A percentile compares a stretch with the other conserved stretches of the same genome.
phyloP scores from a whole-genome alignment of 2,113 vertebrate genomes.

The Platysternon megacephalum region DNA sequence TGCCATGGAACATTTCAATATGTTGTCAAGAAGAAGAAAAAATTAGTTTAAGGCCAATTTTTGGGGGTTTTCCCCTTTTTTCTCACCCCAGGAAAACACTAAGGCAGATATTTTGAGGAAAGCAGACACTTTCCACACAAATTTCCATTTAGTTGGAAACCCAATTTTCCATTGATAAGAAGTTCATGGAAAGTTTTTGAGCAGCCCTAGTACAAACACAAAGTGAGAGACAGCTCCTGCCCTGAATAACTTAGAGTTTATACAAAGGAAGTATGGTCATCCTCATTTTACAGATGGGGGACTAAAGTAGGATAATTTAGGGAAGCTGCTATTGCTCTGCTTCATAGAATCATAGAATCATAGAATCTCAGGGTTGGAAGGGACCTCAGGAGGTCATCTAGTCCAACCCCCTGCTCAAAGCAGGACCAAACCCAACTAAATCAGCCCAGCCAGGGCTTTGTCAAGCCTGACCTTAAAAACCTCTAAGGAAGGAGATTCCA shows the following conservation, averaged over 20 bases:
- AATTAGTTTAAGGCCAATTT: too few relatives aligned
- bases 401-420: too few relatives aligned
- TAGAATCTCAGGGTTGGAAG: too few relatives aligned
- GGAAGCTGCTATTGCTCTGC: not conserved
- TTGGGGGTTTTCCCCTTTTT: not conserved
- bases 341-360: too few relatives aligned
- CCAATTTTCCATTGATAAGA: not conserved
- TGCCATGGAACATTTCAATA: not conserved
- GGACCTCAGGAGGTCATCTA: too few relatives aligned
- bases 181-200: not conserved
- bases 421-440: too few relatives aligned
- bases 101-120: not conserved
- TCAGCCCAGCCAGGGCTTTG: too few relatives aligned
- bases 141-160: not conserved
- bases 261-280: not conserved
- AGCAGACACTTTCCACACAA: fast-evolving
- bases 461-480: too few relatives aligned
- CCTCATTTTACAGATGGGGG: not conserved
- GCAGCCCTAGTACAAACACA: too few relatives aligned
- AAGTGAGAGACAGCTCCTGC: too few relatives aligned
- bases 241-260: not conserved
- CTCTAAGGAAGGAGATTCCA: too few relatives aligned
- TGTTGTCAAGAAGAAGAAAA: not conserved
- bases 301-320: not conserved
- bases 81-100: fast-evolving